Percentiles rank a stretch among this genome's conserved stretches.
phyloP scores from a whole-genome alignment of 2,888 invertebrate genomes.

The Pristionchus exspectatus region DNA sequence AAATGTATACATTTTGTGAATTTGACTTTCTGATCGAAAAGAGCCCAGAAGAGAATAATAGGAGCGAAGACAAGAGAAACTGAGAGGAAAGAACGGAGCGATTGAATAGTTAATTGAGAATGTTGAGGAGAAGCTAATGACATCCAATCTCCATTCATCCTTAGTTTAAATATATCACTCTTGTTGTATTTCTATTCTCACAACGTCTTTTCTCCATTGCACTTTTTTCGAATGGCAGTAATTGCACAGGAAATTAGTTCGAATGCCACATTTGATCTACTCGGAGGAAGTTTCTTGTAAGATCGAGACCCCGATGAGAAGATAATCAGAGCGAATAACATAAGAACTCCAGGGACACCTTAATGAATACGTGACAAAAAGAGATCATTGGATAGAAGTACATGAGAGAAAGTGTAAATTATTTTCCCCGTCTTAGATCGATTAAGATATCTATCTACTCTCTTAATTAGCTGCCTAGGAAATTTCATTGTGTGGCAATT shows the following conservation, averaged over 20 bases:
- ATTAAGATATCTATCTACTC: too few species aligned
- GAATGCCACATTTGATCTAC: conserved; percentile 70
- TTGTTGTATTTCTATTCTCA: neutral
- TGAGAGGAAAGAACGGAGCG: conserved; percentile 56
- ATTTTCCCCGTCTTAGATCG: neutral
- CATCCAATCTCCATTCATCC: conserved; percentile 42
- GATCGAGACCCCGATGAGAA: conserved; percentile 74
- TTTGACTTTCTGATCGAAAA: conserved; percentile 81
- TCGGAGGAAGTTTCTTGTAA: conserved; percentile 71
- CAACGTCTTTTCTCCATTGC: conserved; percentile 53
- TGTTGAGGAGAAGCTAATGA: neutral
- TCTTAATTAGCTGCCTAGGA: too few species aligned
- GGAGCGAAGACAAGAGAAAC: conserved; percentile 81
- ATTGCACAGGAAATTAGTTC: conserved; percentile 63
- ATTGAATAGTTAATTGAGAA: neutral
- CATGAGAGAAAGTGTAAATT: neutral
- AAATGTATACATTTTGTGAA: neutral
- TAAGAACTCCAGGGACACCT: conserved; percentile 76
- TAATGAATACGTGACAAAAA: neutral
- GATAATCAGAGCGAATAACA: conserved; percentile 75
- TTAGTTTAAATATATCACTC: neutral
- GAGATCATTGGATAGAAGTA: neutral
- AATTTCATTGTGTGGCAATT: neutral
- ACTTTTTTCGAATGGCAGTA: conserved; percentile 58
- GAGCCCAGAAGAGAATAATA: conserved; percentile 82